Base-by-base conservation (phyloP, 64 coral and sea anemone genomes). In the Stichodactyla helianthus region DNA sequence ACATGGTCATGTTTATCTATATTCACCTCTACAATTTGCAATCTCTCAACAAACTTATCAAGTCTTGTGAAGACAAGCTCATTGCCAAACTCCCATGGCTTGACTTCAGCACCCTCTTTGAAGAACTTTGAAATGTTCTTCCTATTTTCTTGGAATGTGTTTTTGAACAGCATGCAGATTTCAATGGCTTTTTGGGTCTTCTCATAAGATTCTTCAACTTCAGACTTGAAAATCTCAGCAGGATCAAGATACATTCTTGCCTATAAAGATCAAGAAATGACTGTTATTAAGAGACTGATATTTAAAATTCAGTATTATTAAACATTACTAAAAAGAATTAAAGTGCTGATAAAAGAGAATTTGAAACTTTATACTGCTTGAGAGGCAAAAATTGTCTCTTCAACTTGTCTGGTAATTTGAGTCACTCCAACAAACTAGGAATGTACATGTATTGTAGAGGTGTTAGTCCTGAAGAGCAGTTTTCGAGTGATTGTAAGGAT, bases 171-270 rank as follows among this genome's bases (percentile, higher is more conserved):
- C 56, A 88, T 89, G 52, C 97, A 99, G 53, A 95, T 89, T 10
- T 93, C 82, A 79, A 99, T 82, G 18, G 91, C 93, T 35, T 92
- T 87, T 51, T 91, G 67, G 5, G 88, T 95, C 84, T 99, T 99
- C 54, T 99, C 97, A 50, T 89, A 81, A 19, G 93, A 89, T 81
- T 99, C 97, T 57, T 99, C 97, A 20, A 88, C 88, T 52, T 99
- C 97, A 79, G 92, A 84, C 74, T 99, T 99, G 90, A 99, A 99
- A 71, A 99, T 99, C 59, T 99, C 97, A 20, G 88, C 71, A 83
- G 97, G 97, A 84, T 99, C 97, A 51, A 99, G 86, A 62, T 93
- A 95, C 16, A 52, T 91, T 62, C 93, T 89, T 79, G 97, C 97
- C 97, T 99, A n/a, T 4, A 55, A n/a, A 17, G 51, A 52, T 50